Conservation (phyloP, 2,113 vertebrate genomes). For the Aythya baeri region DNA sequence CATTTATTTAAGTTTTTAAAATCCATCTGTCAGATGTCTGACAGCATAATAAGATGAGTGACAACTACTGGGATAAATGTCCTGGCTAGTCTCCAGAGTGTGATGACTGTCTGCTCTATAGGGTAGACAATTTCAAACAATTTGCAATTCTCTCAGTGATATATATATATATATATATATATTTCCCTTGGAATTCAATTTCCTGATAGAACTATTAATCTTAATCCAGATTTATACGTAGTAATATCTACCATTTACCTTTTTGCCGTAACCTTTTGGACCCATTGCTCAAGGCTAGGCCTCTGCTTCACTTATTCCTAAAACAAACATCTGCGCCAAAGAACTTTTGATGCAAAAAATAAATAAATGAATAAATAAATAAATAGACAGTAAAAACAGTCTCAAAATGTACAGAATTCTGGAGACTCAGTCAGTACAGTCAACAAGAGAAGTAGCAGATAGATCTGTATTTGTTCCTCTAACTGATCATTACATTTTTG, state of each 20-base stretch:
- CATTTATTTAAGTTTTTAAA: not conserved
- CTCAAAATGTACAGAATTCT: not conserved
- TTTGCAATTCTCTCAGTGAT: not conserved
- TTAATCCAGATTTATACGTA: not conserved
- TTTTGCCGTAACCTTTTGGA: not conserved
- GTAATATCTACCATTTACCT: not conserved
- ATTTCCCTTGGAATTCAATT: not conserved
- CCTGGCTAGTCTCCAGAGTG: not conserved
- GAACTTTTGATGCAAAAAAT: not conserved
- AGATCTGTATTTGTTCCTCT: not conserved
- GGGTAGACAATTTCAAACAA: not conserved
- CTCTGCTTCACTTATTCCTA: not conserved
- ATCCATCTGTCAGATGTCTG: not conserved
- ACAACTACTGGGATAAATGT: not conserved
- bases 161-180: too few relatives aligned
- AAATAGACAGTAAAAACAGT: not conserved
- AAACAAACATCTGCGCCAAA: not conserved
- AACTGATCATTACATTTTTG: not conserved
- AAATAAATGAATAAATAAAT: not conserved
- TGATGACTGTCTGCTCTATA: not conserved
- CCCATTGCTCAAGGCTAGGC: not conserved
- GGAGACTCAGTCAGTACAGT: not conserved
- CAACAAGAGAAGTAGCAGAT: not conserved
- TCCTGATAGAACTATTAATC: not conserved
- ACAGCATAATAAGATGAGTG: not conserved